Conservation (phyloP, 2,113 vertebrate species). For the Neotragus moschatus region DNA sequence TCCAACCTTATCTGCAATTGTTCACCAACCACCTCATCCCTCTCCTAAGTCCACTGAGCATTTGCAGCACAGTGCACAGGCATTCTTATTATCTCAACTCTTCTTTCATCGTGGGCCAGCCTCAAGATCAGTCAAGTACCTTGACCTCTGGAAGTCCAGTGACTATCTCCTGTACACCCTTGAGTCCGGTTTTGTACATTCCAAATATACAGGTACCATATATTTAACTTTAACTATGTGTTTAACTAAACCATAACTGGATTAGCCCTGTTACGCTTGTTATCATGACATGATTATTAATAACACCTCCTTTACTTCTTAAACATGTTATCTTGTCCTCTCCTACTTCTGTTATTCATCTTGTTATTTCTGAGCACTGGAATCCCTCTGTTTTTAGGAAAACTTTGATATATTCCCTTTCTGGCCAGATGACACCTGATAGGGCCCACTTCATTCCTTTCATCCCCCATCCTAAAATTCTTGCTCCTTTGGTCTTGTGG, state of each 20-base stretch:
- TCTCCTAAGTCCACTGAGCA: neutral
- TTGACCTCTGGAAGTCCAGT: neutral
- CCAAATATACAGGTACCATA: neutral
- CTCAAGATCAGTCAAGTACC: neutral
- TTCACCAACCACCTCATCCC: neutral
- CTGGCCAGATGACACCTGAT: neutral
- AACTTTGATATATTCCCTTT: neutral
- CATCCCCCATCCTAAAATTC: neutral
- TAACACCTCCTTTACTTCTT: neutral
- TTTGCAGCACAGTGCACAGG: rapidly evolving
- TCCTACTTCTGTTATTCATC: neutral
- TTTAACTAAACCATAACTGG: neutral
- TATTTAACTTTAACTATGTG: neutral
- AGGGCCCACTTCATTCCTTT: neutral
- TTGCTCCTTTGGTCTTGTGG: neutral
- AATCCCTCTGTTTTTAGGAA: neutral
- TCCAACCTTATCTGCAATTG: neutral
- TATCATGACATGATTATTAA: neutral
- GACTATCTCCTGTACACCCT: neutral
- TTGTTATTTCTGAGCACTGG: neutral
- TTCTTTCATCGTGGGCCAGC: neutral
- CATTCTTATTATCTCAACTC: too few relatives aligned
- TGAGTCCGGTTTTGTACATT: neutral
- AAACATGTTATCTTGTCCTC: neutral
- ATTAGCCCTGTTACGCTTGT: neutral